These are phyloP conservation scores for Chaetodon trifascialis DNA, from an alignment of 2,113 vertebrate genomes.

Conservation along the genomic window DNA sequence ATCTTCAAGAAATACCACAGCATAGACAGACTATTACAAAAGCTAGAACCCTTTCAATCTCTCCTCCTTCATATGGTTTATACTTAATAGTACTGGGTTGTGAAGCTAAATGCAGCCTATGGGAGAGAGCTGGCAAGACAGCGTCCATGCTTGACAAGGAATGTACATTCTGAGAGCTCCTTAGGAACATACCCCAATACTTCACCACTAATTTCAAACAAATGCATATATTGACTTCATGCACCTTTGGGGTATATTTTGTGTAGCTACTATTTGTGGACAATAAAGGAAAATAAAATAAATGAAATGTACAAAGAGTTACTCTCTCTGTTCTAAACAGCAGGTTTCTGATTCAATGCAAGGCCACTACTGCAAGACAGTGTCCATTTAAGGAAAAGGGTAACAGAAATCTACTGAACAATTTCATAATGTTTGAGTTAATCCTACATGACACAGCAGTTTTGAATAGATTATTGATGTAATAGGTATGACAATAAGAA, in stretches of 20 bases:
- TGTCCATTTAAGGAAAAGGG: no score
- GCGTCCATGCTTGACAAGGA: background rate
- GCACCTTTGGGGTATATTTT: background rate
- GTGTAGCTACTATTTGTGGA: background rate
- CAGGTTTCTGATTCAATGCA: no score
- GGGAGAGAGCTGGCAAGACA: background rate
- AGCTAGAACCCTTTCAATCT: background rate
- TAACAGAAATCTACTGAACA: no score
- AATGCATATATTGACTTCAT: background rate
- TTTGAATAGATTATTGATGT: no score
- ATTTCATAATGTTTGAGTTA: no score
- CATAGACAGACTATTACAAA: background rate
- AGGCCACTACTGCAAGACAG: no score
- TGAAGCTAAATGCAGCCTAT: background rate
- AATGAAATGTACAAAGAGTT: no score
- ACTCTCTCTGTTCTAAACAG: no score
- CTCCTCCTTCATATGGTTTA: background rate
- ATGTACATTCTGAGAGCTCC: background rate
- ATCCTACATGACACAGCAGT: no score
- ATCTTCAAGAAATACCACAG: background rate
- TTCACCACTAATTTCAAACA: background rate
- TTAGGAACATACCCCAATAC: background rate
- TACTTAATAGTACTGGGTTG: background rate
- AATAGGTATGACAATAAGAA: no score
- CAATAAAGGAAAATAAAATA: no score